Evolutionary conservation across 2,113 vertebrate genomes (phyloP).

Genomic region (Xiphophorus couchianus): DNA sequence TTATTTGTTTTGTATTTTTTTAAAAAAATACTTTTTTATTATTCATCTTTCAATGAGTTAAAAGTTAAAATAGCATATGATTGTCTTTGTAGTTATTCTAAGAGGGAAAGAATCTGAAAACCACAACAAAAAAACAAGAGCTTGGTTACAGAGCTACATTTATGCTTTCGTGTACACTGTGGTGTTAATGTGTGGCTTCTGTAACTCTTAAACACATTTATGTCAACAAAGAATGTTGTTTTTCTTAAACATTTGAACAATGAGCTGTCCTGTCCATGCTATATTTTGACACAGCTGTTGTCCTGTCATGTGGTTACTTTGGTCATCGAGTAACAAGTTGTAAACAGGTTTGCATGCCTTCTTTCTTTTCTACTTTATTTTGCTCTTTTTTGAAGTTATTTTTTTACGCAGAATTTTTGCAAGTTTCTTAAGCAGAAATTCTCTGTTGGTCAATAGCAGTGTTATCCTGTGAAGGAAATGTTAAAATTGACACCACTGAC

Average conservation of each 20-base stretch:
- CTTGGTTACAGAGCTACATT: constrained; percentile 53
- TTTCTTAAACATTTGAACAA: constrained; percentile 57
- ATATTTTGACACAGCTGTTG: constrained; percentile 45
- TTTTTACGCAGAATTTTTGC: neutral
- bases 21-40: constrained; percentile 51
- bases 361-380: neutral
- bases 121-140: constrained; percentile 59
- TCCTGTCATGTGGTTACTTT: constrained; percentile 60
- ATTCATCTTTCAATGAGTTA: constrained; percentile 47
- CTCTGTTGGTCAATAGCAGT: too few relatives aligned
- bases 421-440: neutral
- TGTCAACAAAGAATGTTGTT: constrained; percentile 73
- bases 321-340: constrained; percentile 44
- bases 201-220: constrained; percentile 63
- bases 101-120: constrained; percentile 46
- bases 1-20: constrained; percentile 52
- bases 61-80: constrained; percentile 66
- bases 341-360: constrained; percentile 37
- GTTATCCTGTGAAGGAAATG: neutral
- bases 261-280: constrained; percentile 58
- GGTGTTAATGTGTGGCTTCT: constrained; percentile 70
- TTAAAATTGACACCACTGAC: neutral
- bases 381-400: neutral
- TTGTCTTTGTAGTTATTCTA: constrained; percentile 44
- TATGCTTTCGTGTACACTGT: constrained; percentile 48